phyloP scores from a whole-genome alignment of 2,888 invertebrate species.

The Thelaira solivaga region DNA sequence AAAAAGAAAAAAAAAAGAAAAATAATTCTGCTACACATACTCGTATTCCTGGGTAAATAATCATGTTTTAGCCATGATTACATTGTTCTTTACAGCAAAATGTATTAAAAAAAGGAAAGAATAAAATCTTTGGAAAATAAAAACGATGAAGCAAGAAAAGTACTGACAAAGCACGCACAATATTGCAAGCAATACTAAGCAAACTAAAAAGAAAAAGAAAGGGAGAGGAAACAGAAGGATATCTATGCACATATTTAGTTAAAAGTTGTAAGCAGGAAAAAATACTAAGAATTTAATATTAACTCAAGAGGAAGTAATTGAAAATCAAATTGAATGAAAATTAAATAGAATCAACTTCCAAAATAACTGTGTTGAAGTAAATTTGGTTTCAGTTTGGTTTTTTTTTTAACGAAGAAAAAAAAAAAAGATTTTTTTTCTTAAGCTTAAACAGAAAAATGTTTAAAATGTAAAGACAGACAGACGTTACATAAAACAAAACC shows the following conservation, averaged over 20 bases:
- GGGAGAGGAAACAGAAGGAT: background rate
- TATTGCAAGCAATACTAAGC: slow-evolving; percentile 47
- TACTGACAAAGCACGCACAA: slow-evolving; percentile 57
- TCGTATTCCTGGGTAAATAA: slow-evolving; percentile 20
- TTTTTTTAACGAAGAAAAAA: slow-evolving; percentile 15
- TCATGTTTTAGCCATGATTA: slow-evolving; percentile 46
- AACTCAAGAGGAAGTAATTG: slow-evolving; percentile 67
- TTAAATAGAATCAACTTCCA: slow-evolving; percentile 67
- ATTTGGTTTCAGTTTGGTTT: slow-evolving; percentile 27
- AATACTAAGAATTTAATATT: slow-evolving; percentile 53
- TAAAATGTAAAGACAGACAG: slow-evolving; percentile 16
- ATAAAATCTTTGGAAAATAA: background rate
- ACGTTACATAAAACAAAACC: background rate
- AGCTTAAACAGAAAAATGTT: slow-evolving; percentile 31
- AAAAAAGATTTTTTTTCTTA: slow-evolving; percentile 1
- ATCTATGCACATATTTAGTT: slow-evolving; percentile 1
- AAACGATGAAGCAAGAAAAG: slow-evolving; percentile 1
- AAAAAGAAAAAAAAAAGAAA: slow-evolving; percentile 3
- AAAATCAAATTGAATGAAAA: slow-evolving; percentile 69
- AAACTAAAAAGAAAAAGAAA: background rate
- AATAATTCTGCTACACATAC: slow-evolving; percentile 8
- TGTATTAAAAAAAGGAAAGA: background rate
- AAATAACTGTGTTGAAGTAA: slow-evolving; percentile 56
- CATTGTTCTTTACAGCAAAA: slow-evolving; percentile 42
- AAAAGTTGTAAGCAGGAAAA: background rate